These are phyloP conservation scores for Caenorhabditis drosophilae DNA, from an alignment of 2,888 invertebrate species.

Conservation along the genomic window DNA sequence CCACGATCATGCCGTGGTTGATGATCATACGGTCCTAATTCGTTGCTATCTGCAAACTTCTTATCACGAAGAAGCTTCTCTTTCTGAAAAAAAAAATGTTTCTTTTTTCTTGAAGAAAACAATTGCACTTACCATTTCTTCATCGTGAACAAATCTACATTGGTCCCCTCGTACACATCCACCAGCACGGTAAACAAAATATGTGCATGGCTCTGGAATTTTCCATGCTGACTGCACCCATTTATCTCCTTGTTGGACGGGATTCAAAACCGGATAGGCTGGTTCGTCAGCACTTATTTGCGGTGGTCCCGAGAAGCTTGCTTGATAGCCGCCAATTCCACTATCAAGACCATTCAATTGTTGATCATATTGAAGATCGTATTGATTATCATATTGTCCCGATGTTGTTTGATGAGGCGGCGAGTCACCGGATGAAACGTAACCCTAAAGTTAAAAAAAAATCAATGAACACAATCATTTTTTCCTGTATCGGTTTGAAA, in stretches of 20 bases:
- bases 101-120: background rate
- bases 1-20: too few relatives aligned
- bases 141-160: constrained; percentile 25
- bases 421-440: too few relatives aligned
- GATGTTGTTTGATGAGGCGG: too few relatives aligned
- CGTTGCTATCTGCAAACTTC: too few relatives aligned
- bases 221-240: constrained; percentile 18
- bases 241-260: constrained; percentile 2
- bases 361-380: too few relatives aligned
- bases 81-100: constrained; percentile 7
- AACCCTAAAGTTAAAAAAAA: too few relatives aligned
- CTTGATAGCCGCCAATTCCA: background rate
- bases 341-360: too few relatives aligned
- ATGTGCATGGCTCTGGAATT: constrained; percentile 13
- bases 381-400: too few relatives aligned
- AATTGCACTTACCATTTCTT: constrained; percentile 12
- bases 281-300: constrained; percentile 9
- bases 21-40: too few relatives aligned
- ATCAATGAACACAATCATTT: too few relatives aligned
- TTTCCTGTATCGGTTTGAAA: too few relatives aligned
- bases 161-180: constrained; percentile 26
- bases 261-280: background rate
- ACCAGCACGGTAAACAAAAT: constrained; percentile 9
- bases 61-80: background rate
- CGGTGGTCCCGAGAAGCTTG: background rate